Evolutionary conservation across 1,140 invertebrate species (phyloP).

Genomic region (Lerema accius): DNA sequence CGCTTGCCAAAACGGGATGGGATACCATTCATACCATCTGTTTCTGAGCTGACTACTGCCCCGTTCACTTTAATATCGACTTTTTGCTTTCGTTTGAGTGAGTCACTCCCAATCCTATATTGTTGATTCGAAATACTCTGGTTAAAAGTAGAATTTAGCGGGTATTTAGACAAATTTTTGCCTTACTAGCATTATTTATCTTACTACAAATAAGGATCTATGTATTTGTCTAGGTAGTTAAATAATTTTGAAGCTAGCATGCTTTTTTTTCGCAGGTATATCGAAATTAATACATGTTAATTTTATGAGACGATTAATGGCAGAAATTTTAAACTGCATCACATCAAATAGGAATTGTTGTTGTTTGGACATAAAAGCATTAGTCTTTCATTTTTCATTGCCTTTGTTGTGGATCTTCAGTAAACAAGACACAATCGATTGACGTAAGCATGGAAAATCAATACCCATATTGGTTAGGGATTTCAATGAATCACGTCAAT

Average conservation of each 20-base stretch:
- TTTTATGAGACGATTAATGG: no score
- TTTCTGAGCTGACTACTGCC: conserved; percentile 24
- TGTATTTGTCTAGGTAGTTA: no score
- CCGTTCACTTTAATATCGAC: conserved; percentile 29
- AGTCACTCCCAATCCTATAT: conserved; percentile 39
- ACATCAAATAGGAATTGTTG: no score
- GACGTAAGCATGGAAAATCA: conserved; percentile 46
- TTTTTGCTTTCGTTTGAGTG: conserved; percentile 33
- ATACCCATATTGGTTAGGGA: conserved; percentile 16
- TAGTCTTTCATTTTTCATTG: neutral
- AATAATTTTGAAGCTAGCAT: no score
- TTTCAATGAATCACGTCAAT: conserved; percentile 20
- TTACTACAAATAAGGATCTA: no score
- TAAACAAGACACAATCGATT: conserved; percentile 42
- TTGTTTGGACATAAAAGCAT: no score
- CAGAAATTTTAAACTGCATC: no score
- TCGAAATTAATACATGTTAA: no score
- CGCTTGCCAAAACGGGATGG: conserved; percentile 62
- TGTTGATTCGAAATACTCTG: no score
- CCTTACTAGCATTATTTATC: no score
- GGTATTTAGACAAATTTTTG: neutral
- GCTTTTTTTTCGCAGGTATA: no score
- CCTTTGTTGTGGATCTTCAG: conserved; percentile 9
- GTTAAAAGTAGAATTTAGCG: no score
- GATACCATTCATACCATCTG: conserved; percentile 45